Conservation (phyloP, 1,140 invertebrate species). For the Argopecten irradians region DNA sequence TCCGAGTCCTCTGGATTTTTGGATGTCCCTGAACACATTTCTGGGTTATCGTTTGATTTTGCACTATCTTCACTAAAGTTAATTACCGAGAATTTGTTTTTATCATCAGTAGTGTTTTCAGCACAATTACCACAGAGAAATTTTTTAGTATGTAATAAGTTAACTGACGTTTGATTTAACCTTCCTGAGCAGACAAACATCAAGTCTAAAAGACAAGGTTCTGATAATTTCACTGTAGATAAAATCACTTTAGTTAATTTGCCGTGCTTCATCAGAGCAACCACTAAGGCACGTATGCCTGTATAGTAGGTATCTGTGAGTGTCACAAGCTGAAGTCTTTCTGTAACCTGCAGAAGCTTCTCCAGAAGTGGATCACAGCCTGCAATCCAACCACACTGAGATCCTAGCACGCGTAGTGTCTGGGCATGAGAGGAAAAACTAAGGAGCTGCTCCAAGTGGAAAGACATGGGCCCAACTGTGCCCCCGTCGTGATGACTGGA, state of each 20-base stretch:
- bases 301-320: conserved; percentile 33
- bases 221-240: conserved; percentile 30
- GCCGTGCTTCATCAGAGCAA: conserved; percentile 31
- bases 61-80: background rate
- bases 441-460: conserved; percentile 28
- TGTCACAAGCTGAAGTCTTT: conserved; percentile 27
- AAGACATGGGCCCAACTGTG: background rate
- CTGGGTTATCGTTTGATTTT: background rate
- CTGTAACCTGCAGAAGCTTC: conserved; percentile 24
- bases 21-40: background rate
- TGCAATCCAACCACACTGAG: conserved; percentile 38
- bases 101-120: background rate
- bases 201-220: conserved; percentile 24
- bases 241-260: conserved; percentile 28
- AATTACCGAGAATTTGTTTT: background rate
- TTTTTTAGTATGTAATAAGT: background rate
- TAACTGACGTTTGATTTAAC: background rate
- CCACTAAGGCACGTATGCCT: conserved; percentile 27
- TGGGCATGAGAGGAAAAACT: conserved; percentile 29
- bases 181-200: background rate
- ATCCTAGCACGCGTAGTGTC: conserved; percentile 30
- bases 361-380: background rate
- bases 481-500: background rate
- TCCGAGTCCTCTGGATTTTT: background rate
- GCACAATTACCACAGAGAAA: conserved; percentile 28